phyloP scores from a whole-genome alignment of 2,113 vertebrate genomes.

The Peromyscus leucopus region DNA sequence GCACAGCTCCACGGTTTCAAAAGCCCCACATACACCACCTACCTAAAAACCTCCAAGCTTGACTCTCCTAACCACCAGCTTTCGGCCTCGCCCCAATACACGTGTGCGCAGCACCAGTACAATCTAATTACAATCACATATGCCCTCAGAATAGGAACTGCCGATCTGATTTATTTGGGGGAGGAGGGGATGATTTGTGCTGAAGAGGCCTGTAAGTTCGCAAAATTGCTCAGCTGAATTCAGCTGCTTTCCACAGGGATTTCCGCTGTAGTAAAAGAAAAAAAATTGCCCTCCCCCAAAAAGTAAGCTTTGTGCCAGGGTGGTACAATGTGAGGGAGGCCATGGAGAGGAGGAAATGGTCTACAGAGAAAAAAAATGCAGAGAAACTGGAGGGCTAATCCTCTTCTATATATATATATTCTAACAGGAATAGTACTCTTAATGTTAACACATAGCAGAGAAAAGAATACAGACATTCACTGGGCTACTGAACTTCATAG shows the following conservation, averaged over 20 bases:
- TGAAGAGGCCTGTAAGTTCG: constrained; percentile 24
- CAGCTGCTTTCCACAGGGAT: constrained; percentile 63
- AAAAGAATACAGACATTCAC: background rate
- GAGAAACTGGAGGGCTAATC: background rate
- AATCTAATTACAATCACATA: constrained; percentile 28
- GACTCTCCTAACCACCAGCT: background rate
- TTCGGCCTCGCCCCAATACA: constrained; percentile 33
- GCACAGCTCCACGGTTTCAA: constrained; percentile 26
- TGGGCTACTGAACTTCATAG: background rate
- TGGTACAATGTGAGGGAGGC: background rate
- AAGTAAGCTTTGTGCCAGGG: constrained; percentile 28
- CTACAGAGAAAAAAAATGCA: constrained; percentile 57
- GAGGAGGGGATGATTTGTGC: background rate
- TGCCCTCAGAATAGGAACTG: background rate
- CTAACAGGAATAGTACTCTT: background rate
- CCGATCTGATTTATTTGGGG: constrained; percentile 47
- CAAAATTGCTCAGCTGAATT: constrained; percentile 68
- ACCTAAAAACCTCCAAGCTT: constrained; percentile 47
- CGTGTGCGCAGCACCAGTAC: background rate
- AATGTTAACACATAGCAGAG: background rate
- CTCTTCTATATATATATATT: too few relatives aligned
- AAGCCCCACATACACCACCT: background rate
- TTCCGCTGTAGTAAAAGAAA: constrained; percentile 70
- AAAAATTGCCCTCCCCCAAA: constrained; percentile 11
- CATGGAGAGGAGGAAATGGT: background rate